Base-by-base conservation (phyloP, 2,797 vertebrate species). In the Glossophaga mutica region DNA sequence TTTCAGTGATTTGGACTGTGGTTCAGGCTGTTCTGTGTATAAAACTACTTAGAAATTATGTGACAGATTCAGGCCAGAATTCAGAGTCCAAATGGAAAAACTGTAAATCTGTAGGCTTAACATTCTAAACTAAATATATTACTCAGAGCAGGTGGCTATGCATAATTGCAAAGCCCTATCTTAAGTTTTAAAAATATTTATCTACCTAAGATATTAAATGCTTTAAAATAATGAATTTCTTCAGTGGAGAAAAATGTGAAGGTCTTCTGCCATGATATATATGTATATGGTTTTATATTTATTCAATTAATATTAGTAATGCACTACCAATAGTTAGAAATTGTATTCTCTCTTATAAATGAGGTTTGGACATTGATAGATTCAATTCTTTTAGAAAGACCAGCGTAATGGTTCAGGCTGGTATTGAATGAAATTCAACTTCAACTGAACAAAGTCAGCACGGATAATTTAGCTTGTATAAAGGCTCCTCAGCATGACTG, bases 51-150 rank as follows among this genome's bases (percentile, higher is more conserved):
- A 91, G 78, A 97, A 96, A 95, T 94, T 96, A 95, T 91, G 67
- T 97, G 93, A 96, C 94, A 96, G 90, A 94, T 84, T 96, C 85
- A 95, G 37, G 93, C 92, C 95, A 90, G 87, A 88, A 96, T 87
- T 86, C 79, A 48, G 32, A 14, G 0, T 79, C 71, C 88, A 90
- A 90, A 59, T 6, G 76, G 52, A 83, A 89, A 85, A 97, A 73
- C 14, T n/a, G 29, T 88, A 94, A 65, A 87, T 94, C 90, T 88
- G 77, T 57, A 76, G 7, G 15, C 46, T 90, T 95, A 81, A 24
- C 82, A 65, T 96, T 78, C 90, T 94, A 16, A 78, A 87, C 59
- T 10, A 87, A 95, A 95, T 73, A 32, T 91, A 59, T 42, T 52
- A 88, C 88, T 97, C 65, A 91, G 37, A 96, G 62, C 95, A 89